A percentile compares a stretch with the other conserved stretches of the same genome.
These are phyloP conservation scores for Drosophila quasianomalipes DNA, from an alignment of 2,888 invertebrate genomes.

Conservation along the genomic window DNA sequence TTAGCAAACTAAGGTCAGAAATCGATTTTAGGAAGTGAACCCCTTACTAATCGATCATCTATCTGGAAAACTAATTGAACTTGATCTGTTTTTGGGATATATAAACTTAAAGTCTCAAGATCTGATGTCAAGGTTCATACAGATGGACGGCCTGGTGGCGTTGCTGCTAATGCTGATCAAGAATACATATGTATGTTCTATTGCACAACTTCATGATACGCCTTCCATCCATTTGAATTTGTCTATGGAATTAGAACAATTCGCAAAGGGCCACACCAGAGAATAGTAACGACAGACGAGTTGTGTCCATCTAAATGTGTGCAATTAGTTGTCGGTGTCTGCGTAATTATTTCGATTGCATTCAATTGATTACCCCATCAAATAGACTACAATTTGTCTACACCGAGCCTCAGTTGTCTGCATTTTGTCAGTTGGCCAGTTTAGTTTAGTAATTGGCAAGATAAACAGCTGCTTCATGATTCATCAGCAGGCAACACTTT, in stretches of 20 bases:
- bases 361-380: constrained; percentile 46
- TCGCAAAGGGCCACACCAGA: constrained; percentile 27
- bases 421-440: constrained; percentile 5
- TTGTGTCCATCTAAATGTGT: constrained; percentile 52
- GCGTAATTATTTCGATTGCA: constrained; percentile 52
- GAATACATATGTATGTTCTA: neutral
- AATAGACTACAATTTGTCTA: constrained; percentile 24
- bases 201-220: neutral
- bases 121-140: too few species aligned
- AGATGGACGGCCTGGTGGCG: too few species aligned
- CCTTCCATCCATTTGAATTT: neutral
- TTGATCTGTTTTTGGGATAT: neutral
- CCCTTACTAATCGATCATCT: neutral
- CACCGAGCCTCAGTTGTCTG: neutral
- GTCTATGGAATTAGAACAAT: constrained; percentile 3
- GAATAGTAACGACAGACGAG: constrained; percentile 4
- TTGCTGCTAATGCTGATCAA: neutral
- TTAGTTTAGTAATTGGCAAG: constrained; percentile 3
- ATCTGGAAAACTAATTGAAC: neutral
- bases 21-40: neutral
- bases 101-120: too few species aligned
- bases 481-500: neutral
- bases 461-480: neutral
- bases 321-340: constrained; percentile 49
- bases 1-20: neutral